Percentiles rank a stretch among this genome's conserved stretches.
Conservation (phyloP, 2,113 vertebrate genomes). For the Sceloporus tristichus region DNA sequence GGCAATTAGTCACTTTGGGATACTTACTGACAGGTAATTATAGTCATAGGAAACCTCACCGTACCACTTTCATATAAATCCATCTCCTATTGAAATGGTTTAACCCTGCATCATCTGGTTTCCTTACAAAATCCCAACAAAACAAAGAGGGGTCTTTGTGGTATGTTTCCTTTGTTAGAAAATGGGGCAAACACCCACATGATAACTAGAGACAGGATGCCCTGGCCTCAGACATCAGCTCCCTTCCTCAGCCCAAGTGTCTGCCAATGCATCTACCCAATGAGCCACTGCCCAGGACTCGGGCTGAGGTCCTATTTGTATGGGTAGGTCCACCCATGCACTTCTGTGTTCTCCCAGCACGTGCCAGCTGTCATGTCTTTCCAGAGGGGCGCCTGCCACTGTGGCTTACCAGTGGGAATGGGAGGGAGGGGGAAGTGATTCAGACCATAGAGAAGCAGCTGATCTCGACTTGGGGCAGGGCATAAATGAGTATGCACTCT, state of each 20-base stretch:
- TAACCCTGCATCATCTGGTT: background rate
- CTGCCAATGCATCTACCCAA: background rate
- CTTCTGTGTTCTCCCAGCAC: too few relatives aligned
- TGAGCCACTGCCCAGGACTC: too few relatives aligned
- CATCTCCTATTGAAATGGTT: background rate
- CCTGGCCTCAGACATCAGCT: background rate
- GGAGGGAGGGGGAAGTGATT: too few relatives aligned
- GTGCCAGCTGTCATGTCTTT: too few relatives aligned
- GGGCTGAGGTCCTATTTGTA: too few relatives aligned
- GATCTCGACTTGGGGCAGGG: too few relatives aligned
- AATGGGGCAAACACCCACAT: background rate
- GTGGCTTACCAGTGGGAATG: too few relatives aligned
- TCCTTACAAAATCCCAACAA: background rate
- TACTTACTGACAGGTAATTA: constrained; percentile 22
- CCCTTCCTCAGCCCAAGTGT: background rate
- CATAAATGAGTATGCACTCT: too few relatives aligned
- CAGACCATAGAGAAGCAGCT: too few relatives aligned
- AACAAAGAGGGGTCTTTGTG: background rate
- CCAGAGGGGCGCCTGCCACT: too few relatives aligned
- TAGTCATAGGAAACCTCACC: constrained; percentile 21
- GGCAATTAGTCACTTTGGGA: constrained; percentile 25
- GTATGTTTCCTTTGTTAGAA: background rate
- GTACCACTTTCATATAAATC: constrained; percentile 15
- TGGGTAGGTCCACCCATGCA: too few relatives aligned
- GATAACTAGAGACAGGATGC: background rate